Conservation (phyloP, 35 echinoderm and acorn worm genomes). For the Amphiura filiformis region DNA sequence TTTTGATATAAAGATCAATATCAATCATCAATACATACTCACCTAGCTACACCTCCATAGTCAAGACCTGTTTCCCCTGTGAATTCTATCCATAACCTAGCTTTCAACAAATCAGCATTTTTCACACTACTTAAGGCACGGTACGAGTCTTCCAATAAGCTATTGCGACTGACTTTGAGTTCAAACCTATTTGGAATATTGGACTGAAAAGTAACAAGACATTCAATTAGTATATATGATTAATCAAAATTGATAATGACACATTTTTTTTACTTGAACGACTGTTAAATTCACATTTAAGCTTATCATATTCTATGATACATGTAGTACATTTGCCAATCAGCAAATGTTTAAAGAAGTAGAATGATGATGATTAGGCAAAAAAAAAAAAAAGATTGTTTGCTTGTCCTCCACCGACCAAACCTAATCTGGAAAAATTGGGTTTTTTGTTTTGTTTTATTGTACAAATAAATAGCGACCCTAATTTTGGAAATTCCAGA, state of each 20-base stretch:
- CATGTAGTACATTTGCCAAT: too few species aligned
- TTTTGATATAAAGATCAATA: too few species aligned
- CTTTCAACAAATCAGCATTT: slow-evolving; percentile 83
- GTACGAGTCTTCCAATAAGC: slow-evolving; percentile 80
- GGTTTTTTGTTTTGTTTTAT: too few species aligned
- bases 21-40: too few species aligned
- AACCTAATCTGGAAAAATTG: too few species aligned
- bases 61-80: slow-evolving; percentile 94
- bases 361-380: too few species aligned
- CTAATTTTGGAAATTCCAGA: too few species aligned
- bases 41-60: slow-evolving; percentile 96
- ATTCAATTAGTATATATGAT: background rate
- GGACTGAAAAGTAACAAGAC: slow-evolving; percentile 31
- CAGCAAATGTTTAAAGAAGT: too few species aligned
- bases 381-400: too few species aligned
- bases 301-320: too few species aligned
- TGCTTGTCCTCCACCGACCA: too few species aligned
- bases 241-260: background rate
- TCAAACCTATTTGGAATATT: slow-evolving; percentile 94
- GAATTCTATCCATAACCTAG: slow-evolving; percentile 97
- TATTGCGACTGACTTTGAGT: slow-evolving; percentile 72
- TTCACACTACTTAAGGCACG: slow-evolving; percentile 69
- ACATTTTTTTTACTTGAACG: background rate
- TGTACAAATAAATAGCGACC: too few species aligned
- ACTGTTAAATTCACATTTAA: background rate